Base-by-base conservation (phyloP, 2,113 vertebrate genomes). In the Etheostoma spectabile region DNA sequence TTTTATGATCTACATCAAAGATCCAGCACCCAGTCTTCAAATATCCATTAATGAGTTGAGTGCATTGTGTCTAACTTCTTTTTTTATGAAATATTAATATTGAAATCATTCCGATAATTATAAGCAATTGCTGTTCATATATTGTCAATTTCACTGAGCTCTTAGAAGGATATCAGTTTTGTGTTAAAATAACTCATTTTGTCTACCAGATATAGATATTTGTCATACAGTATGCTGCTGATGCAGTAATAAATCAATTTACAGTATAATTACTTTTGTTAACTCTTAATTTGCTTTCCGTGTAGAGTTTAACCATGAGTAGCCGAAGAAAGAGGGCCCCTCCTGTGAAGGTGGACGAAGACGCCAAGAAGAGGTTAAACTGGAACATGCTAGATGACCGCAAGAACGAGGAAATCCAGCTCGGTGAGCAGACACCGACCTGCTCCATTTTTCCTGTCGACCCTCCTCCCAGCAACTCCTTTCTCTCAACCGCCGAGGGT, bases 381-480 rank as follows among this genome's bases (percentile, higher is more conserved):
- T 99, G 98, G 98, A 97, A 97, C 86, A 99, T 99, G 98, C 91
- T 96, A 8, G 97, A 99, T 55, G 96, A 99, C 79, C 90, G 96
- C 12, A 95, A 88, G 82, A 93, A 88, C 30, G 95, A 96, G 27
- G 91, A 46, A 0, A 56, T 86, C 2, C 79, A 80, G 24, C 93
- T 60, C 15, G 85, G 91, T 1, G 72, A 77, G 0, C 46, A 89
- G 84, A 83, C 82, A 1, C 89, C 90, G 8, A 79, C 93, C 62
- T 93, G 93, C 78, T 92, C 94, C 33, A 65, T 91, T n/a, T 79
- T 74, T n/a, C 46, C 74, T 1, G 62, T 6, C 0, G 59, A 85
- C 2, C n/a, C 53, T 0, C 7, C 63, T 45, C 38, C 76, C 15
- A 61, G 52, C 77, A 42, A 72, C 48, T 60, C 79, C 24, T 55